Evolutionary conservation across 1,140 invertebrate genomes (phyloP).

Genomic region (Melanaphis sacchari): DNA sequence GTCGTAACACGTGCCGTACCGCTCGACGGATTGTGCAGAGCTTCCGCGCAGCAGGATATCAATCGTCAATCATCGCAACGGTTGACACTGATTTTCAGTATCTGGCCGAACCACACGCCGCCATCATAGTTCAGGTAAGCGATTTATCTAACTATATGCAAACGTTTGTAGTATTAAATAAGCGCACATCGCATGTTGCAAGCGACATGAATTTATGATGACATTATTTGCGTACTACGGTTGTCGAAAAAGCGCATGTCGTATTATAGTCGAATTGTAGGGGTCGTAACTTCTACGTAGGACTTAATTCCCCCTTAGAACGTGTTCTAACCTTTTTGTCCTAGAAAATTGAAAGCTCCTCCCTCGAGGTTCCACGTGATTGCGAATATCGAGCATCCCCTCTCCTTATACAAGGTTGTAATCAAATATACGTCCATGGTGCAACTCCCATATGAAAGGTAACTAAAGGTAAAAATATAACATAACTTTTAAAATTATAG

Average conservation of each 20-base stretch:
- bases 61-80: neutral
- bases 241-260: too few species aligned
- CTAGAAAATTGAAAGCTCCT: neutral
- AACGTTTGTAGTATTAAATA: neutral
- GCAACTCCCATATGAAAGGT: neutral
- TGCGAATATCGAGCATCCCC: neutral
- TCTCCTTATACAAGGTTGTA: neutral
- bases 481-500: neutral
- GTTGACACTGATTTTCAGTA: neutral
- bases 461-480: too few species aligned
- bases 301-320: neutral
- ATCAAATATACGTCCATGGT: neutral
- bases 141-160: neutral
- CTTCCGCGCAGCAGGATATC: neutral
- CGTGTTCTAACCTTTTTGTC: neutral
- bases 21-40: neutral
- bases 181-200: neutral
- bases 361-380: neutral
- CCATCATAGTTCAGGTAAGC: neutral
- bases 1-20: too few species aligned
- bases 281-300: too few species aligned
- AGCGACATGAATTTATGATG: neutral
- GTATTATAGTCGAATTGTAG: neutral
- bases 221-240: neutral
- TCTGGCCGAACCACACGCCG: too few species aligned